Evolutionary conservation across 1,140 invertebrate species (phyloP).

Genomic region (Pseudomyrmex concolor): DNA sequence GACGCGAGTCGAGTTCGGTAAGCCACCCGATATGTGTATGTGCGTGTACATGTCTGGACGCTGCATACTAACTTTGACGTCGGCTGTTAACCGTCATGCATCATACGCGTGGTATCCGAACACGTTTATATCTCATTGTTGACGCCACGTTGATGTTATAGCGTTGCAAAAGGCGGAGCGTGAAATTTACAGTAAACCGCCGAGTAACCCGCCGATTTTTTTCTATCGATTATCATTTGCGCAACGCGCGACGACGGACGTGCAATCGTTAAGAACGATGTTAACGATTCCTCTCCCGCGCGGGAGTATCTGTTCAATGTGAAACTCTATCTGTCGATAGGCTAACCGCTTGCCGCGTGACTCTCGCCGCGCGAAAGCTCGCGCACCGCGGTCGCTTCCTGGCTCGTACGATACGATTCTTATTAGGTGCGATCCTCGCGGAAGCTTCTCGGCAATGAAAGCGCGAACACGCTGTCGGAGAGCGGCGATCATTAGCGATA

Average conservation of each 20-base stretch:
- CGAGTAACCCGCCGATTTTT: constrained; percentile 26
- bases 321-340: constrained; percentile 75
- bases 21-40: background rate
- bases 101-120: background rate
- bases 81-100: background rate
- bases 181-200: constrained; percentile 21
- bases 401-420: constrained; percentile 71
- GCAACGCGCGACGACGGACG: constrained; percentile 61
- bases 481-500: constrained; percentile 43
- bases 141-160: background rate
- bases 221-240: constrained; percentile 49
- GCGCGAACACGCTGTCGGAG: background rate
- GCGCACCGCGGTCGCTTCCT: constrained; percentile 58
- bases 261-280: constrained; percentile 59
- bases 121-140: constrained; percentile 10
- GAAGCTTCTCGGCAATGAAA: constrained; percentile 37
- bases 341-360: constrained; percentile 63
- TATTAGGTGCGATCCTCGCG: constrained; percentile 70
- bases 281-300: constrained; percentile 33
- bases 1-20: background rate
- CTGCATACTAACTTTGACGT: no score
- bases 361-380: constrained; percentile 24
- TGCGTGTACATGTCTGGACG: background rate
- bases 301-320: constrained; percentile 45
- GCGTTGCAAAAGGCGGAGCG: constrained; percentile 25